Base-by-base conservation (phyloP, 2,888 invertebrate species). In the Aphidoletes aphidimyza region DNA sequence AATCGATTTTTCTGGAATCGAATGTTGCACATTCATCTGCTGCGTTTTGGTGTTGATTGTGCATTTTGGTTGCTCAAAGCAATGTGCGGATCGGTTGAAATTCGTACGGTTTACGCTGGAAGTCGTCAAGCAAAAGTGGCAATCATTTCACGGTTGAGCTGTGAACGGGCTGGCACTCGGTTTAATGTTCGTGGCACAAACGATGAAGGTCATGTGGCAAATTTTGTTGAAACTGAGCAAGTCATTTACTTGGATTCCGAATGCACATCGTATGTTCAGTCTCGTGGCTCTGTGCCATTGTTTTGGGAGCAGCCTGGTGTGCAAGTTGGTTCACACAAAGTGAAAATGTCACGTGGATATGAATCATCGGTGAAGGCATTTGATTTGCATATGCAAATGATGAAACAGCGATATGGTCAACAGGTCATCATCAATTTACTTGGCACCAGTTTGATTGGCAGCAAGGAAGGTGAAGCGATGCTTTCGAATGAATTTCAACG, bases 191-290 rank as follows among this genome's bases (percentile, higher is more conserved):
- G 99, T 86, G 99, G 99, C n/a, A 96, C 96, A 86, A 99, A 99
- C 90, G 99, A 99, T 91, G 97, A 98, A 89, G 99, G 99, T 0
- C 96, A 98, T 91, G 99, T 99, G 22, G 99, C 99, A 0, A 99
- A 99, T 92, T 99, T 99, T 92, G 99, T 99, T 39, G 99, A 99
- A 92, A 99, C 99, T 0, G 99, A 99, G 91, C 99, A 99, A 92
- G 96, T 98, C 22, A 95, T 97, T 87, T 96, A 94, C 88, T 92
- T 97, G 87, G 98, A 99, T 89, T 95, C 97, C 88, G 95, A 96
- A 88, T 93, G 97, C 5, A 93, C 96, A 8, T 98, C 98, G 8
- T 96, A 95, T 88, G 91, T 99, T 17, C 96, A 97, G 91, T 97
- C 97, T 0, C 92, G 99, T 87, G 99, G 99, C 0, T 98, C 98